These are phyloP conservation scores for Elymnias hypermnestra DNA, from an alignment of 1,140 invertebrate genomes.

Conservation along the genomic window DNA sequence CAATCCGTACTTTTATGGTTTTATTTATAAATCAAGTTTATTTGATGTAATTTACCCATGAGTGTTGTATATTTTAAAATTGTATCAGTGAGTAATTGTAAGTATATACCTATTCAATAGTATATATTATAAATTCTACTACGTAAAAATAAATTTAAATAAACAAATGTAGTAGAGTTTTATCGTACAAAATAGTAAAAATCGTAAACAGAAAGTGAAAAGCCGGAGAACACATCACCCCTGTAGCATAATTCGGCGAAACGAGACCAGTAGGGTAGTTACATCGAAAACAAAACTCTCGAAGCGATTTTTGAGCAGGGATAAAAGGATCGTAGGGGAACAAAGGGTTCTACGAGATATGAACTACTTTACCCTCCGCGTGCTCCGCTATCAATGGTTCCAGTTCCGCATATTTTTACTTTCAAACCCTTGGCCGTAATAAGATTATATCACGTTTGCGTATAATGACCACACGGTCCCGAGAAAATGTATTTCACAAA, in stretches of 20 bases:
- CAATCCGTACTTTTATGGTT: too few species aligned
- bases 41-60: too few species aligned
- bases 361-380: slow-evolving; percentile 48
- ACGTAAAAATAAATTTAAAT: too few species aligned
- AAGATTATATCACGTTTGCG: slow-evolving; percentile 1
- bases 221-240: slow-evolving; percentile 25
- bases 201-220: slow-evolving; percentile 9
- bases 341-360: slow-evolving; percentile 51
- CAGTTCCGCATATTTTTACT: slow-evolving; percentile 64
- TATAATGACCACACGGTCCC: background rate
- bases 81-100: too few species aligned
- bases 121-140: too few species aligned
- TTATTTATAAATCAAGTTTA: too few species aligned
- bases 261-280: slow-evolving; percentile 61
- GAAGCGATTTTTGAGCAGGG: slow-evolving; percentile 64
- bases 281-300: slow-evolving; percentile 52
- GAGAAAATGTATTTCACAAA: too few species aligned
- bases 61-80: too few species aligned
- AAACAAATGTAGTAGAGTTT: too few species aligned
- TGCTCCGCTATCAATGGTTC: slow-evolving; percentile 63
- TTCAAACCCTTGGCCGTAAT: slow-evolving; percentile 23
- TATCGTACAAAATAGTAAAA: too few species aligned
- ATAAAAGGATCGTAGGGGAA: slow-evolving; percentile 60
- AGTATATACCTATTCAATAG: too few species aligned
- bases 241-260: slow-evolving; percentile 51